Conservation (phyloP, 2,797 vertebrate genomes). For the Lerista edwardsae region DNA sequence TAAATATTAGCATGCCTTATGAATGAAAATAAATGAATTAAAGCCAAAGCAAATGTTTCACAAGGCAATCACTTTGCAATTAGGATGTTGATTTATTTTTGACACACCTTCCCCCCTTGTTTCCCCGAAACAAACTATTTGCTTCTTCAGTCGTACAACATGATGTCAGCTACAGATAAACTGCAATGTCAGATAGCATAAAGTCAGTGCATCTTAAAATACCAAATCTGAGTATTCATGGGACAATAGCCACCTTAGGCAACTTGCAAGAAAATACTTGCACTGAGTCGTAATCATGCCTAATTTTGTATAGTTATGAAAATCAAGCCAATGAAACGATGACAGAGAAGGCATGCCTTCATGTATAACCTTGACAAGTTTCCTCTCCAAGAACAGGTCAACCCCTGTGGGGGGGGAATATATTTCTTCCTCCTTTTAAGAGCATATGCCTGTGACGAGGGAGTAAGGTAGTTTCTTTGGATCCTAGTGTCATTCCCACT, state of each 20-base stretch:
- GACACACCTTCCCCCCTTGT: not conserved
- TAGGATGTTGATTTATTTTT: not conserved
- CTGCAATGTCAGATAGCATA: conserved; percentile 12
- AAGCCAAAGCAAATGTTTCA: not conserved
- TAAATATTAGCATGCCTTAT: not conserved
- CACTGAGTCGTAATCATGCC: conserved; percentile 8
- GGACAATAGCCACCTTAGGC: conserved; percentile 18
- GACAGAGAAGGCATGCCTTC: not conserved
- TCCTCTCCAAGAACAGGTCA: not conserved
- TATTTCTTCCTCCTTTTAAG: not conserved
- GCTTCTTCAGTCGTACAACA: not conserved
- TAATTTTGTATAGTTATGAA: conserved; percentile 3
- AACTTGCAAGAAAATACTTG: conserved; percentile 2
- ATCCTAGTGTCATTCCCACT: not conserved
- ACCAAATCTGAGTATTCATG: not conserved
- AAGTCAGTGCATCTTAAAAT: conserved; percentile 23
- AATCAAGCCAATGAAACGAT: not conserved
- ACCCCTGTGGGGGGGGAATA: not conserved
- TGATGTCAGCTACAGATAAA: conserved; percentile 6
- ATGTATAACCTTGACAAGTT: not conserved
- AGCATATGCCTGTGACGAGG: not conserved
- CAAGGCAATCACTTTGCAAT: not conserved
- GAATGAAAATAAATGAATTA: not conserved
- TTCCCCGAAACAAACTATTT: not conserved
- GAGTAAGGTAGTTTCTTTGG: not conserved